A percentile compares a stretch with the other conserved stretches of the same genome.
These are phyloP conservation scores for Mormyrus hasselquistii DNA, from an alignment of 2,797 vertebrate genomes.

Conservation along the genomic window DNA sequence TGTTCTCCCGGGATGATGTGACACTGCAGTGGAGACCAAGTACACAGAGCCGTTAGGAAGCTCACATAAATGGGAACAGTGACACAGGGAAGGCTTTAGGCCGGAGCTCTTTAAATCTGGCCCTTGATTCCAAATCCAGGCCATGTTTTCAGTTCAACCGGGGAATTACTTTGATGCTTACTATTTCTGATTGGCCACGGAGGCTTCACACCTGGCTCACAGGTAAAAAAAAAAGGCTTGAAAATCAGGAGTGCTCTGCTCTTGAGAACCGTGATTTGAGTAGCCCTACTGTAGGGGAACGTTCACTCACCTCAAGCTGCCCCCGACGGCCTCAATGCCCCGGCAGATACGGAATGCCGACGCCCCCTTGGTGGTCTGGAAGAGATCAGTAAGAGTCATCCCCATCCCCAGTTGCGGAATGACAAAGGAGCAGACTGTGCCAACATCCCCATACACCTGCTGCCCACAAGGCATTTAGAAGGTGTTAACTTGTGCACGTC, in stretches of 20 bases:
- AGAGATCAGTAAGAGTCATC: conserved; percentile 4
- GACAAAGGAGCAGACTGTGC: neutral
- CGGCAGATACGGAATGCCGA: conserved; percentile 90
- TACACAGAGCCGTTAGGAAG: neutral
- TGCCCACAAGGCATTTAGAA: neutral
- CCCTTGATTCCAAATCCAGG: neutral
- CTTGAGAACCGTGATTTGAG: neutral
- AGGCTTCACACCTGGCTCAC: neutral
- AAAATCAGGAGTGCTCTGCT: neutral
- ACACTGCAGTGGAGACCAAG: conserved; percentile 62
- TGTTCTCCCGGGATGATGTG: conserved; percentile 79
- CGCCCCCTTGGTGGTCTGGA: conserved; percentile 91
- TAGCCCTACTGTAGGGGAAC: neutral
- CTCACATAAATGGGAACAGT: neutral
- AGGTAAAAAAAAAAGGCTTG: neutral
- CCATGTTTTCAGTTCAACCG: neutral
- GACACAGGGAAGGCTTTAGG: neutral
- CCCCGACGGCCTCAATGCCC: conserved; percentile 87
- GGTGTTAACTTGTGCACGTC: neutral
- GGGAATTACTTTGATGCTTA: neutral
- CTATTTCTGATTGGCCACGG: neutral
- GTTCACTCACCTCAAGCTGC: conserved; percentile 75
- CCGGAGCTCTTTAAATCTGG: neutral
- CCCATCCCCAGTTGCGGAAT: conserved; percentile 59
- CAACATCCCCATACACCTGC: neutral